Evolutionary conservation across 2,797 vertebrate genomes (phyloP), one percentile per base, ranked within the genome.

Genomic region (Sebastes matsubarae): DNA sequence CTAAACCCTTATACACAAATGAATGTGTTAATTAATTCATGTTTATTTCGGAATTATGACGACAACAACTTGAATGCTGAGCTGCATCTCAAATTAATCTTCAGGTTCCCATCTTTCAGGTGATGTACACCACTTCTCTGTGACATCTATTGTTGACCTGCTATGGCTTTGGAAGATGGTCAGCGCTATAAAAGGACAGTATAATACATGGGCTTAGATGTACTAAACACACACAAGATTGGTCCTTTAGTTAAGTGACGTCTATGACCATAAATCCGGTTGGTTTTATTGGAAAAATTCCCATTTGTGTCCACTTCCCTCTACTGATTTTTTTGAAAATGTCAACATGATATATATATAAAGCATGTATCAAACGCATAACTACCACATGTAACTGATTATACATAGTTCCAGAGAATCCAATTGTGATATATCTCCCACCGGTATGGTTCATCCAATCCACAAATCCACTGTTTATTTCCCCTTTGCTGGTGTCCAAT

Each of bases 401-500:
- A 25, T 27, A 30, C 36, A 75, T 75, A 70, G 67, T 80, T 88
- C 83, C 46, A 38, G 75, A 69, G 80, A 80, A 80, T 77, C 9
- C 29, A 32, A 34, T 11, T 67, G 66, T 79, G 52, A 78, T 79
- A n/a, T 59, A 85, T 84, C 57, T 71, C 64, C 54, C 54, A 16
- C 8, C 13, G 12, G 27, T 46, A 30, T 20, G 32, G 22, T 76
- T 78, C 38, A 88, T 79, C 77, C 68, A 63, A 83, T 88, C 83
- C 82, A 83, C 82, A 82, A 85, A 87, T 79, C 77, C 82, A 60
- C 63, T n/a, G 60, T 72, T 78, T 71, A 84, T 88, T 89, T 82
- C 84, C 75, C 52, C 74, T 83, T 78, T 82, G 68, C 87, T 46
- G 63, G 64, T 18, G 63, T 82, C 69, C 77, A 84, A 86, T 92